Evolutionary conservation across 2,888 invertebrate species (phyloP), one percentile per base, ranked within the genome.

Genomic region (Merodon equestris): DNA sequence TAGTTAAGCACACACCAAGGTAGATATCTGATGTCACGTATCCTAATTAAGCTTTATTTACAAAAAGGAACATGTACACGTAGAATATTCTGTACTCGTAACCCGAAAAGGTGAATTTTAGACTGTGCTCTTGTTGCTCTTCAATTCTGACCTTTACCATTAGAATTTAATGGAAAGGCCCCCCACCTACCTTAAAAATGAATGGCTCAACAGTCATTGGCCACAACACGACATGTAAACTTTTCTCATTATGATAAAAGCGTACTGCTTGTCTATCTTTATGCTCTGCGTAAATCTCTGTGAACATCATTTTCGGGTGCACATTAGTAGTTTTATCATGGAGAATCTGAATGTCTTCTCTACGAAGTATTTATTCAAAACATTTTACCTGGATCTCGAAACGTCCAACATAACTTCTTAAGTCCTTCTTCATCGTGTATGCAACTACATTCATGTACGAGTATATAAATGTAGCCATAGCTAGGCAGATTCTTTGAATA

Each of bases 211-310:
- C 40, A 40, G 9, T 42, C 68, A 61, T 64, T 13, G 70, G 58
- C 64, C 63, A 54, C 58, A 58, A 53, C 53, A 70, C 58, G 66
- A 66, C 17, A 57, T 47, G 51, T n/a, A 67, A 76, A 77, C 72
- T 77, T 77, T 77, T 77, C 72, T 77, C 72, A 77, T 77, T 77
- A 77, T 66, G 56, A 27, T 77, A 67, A 77, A 77, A 77, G 72
- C 67, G 54, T 27, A 38, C 56, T 5, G n/a, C 40, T 40, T n/a
- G n/a, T 27, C 27, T 7, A 27, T 27, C 2, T 27, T 2, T 2
- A 27, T 7, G 7, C 27, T 27, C 27, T 7, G 7, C 27, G 2
- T 7, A 27, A 7, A 2, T 27, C 27, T n/a, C 27, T 2, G 27
- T 27, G 27, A 27, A 27, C 27, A 27, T 7, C 2, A 2, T 27